Conservation (phyloP, 2,888 invertebrate genomes). For the Laspeyria flexula region DNA sequence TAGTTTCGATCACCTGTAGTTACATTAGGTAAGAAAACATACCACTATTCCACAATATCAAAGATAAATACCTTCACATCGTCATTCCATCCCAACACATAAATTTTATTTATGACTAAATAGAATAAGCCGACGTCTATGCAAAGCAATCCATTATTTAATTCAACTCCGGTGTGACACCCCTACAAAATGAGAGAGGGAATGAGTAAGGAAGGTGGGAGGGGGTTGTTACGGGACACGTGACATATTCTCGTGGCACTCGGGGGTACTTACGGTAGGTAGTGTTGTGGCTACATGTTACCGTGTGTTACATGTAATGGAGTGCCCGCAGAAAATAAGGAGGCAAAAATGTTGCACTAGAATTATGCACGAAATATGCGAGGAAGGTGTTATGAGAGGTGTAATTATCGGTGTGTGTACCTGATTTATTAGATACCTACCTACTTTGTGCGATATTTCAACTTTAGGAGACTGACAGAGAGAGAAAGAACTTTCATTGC, state of each 20-base stretch:
- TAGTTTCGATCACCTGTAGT: too few species aligned
- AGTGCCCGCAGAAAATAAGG: slow-evolving; percentile 59
- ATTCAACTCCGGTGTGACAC: slow-evolving; percentile 59
- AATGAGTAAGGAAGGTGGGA: slow-evolving; percentile 28
- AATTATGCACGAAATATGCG: slow-evolving; percentile 34
- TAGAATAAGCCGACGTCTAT: slow-evolving; percentile 57
- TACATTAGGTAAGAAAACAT: too few species aligned
- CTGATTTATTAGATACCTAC: slow-evolving; percentile 2
- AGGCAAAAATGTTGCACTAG: slow-evolving; percentile 46
- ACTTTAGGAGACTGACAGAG: neutral
- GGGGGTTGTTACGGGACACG: slow-evolving; percentile 59
- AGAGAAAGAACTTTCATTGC: too few species aligned
- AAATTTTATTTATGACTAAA: slow-evolving; percentile 48
- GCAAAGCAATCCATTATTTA: slow-evolving; percentile 71
- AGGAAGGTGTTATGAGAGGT: slow-evolving; percentile 8
- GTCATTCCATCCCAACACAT: slow-evolving; percentile 23
- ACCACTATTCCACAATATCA: too few species aligned
- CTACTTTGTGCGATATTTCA: neutral
- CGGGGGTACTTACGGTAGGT: slow-evolving; percentile 68
- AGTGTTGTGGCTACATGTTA: slow-evolving; percentile 62
- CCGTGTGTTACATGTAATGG: slow-evolving; percentile 71
- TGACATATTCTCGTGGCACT: slow-evolving; percentile 78
- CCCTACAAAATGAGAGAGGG: slow-evolving; percentile 39
- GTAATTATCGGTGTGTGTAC: neutral
- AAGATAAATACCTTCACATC: slow-evolving; percentile 17